Conservation (phyloP, 2,113 vertebrate genomes). For the Ciconia stormi region DNA sequence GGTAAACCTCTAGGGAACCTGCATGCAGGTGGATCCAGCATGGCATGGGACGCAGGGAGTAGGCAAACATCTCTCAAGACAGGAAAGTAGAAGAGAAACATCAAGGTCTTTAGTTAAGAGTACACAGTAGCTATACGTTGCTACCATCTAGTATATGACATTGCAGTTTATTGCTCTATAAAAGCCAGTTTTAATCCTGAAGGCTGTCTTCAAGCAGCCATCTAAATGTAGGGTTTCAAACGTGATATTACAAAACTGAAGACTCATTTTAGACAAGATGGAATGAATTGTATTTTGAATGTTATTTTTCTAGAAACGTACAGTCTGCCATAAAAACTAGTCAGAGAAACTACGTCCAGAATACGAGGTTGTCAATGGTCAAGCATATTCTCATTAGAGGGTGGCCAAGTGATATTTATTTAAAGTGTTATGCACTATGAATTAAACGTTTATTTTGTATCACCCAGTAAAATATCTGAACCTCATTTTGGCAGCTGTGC, state of each 20-base stretch:
- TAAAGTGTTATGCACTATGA: slow-evolving; percentile 5
- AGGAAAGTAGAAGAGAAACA: background rate
- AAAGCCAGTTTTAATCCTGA: background rate
- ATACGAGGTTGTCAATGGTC: slow-evolving; percentile 38
- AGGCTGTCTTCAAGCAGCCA: background rate
- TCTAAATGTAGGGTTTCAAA: background rate
- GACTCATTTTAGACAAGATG: background rate
- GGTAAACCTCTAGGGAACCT: background rate
- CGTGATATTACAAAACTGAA: background rate
- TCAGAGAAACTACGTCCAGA: background rate
- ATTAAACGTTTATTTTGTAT: slow-evolving; percentile 58
- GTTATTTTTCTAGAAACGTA: background rate
- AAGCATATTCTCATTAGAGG: slow-evolving; percentile 31
- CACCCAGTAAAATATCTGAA: slow-evolving; percentile 45
- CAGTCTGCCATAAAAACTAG: background rate
- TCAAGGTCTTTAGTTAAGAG: background rate
- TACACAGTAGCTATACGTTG: background rate
- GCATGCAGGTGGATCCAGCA: background rate
- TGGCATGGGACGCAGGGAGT: background rate
- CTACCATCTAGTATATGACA: background rate
- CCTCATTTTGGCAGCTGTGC: slow-evolving; percentile 45
- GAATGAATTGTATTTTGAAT: background rate
- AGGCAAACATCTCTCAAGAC: background rate
- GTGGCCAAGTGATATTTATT: slow-evolving; percentile 43
- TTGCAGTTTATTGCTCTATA: background rate